Percentiles rank a stretch among this genome's conserved stretches.
These are phyloP conservation scores for Oryzias melastigma DNA, from an alignment of 2,113 vertebrate species.

Conservation along the genomic window DNA sequence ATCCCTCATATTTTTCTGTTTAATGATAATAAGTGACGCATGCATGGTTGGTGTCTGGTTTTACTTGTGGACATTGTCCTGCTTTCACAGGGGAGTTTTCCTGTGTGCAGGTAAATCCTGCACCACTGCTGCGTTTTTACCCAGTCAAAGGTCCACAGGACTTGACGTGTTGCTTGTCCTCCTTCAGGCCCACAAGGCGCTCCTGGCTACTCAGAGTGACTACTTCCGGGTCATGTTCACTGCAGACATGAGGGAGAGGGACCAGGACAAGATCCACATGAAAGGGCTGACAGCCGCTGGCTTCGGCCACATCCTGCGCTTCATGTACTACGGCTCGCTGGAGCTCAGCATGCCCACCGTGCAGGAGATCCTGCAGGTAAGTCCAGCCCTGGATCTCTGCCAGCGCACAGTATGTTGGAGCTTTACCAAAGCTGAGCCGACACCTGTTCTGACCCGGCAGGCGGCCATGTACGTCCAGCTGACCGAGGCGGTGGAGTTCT, in stretches of 20 bases:
- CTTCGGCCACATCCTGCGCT: constrained; percentile 95
- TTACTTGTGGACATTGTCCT: too few species aligned
- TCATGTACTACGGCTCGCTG: constrained; percentile 99
- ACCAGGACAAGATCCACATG: constrained; percentile 99
- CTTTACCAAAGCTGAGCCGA: neutral
- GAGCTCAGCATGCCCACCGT: constrained; percentile 98
- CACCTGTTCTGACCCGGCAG: constrained; percentile 17
- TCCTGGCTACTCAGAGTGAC: constrained; percentile 98
- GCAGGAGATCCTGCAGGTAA: constrained; percentile 93
- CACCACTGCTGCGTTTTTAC: too few species aligned
- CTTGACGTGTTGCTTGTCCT: neutral
- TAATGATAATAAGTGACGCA: too few species aligned
- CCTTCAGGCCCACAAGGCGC: constrained; percentile 92
- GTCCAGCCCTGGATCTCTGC: rapidly evolving
- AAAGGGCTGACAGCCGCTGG: constrained; percentile 97
- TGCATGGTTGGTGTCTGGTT: too few species aligned
- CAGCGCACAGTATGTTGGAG: neutral
- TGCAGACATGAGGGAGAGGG: constrained; percentile 96
- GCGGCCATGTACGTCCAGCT: constrained; percentile 99
- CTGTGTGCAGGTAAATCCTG: too few species aligned
- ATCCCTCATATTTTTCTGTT: too few species aligned
- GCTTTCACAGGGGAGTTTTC: too few species aligned
- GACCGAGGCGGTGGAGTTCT: constrained; percentile 98
- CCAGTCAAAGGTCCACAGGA: neutral
- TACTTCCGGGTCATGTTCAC: constrained; percentile 99